Percentiles rank a stretch among this genome's conserved stretches.
phyloP scores from a whole-genome alignment of 2,113 vertebrate species.

The Hippolais icterina region DNA sequence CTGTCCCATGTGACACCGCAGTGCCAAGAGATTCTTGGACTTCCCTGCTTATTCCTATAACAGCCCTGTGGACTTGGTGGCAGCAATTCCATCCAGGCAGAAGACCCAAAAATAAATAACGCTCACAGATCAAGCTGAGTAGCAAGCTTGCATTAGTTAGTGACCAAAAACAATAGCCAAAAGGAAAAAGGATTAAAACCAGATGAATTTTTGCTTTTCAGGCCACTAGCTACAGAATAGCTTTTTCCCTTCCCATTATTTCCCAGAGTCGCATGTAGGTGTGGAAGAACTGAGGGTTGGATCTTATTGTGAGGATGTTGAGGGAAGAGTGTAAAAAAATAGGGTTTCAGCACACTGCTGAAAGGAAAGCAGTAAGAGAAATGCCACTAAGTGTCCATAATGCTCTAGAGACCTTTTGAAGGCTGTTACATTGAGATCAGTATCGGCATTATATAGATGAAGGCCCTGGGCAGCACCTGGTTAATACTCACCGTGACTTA shows the following conservation, averaged over 20 bases:
- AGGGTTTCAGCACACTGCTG: background rate
- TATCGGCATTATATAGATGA: background rate
- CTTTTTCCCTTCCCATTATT: background rate
- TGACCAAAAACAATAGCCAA: background rate
- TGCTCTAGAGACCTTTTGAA: background rate
- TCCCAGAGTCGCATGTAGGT: background rate
- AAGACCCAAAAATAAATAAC: background rate
- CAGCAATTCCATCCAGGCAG: background rate
- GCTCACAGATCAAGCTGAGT: background rate
- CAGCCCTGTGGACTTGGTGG: background rate
- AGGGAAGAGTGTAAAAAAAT: background rate
- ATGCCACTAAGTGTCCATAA: background rate
- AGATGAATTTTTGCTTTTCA: background rate
- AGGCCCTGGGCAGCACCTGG: background rate
- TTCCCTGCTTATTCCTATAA: background rate
- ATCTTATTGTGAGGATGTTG: background rate
- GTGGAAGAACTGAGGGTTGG: background rate
- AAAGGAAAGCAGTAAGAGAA: background rate
- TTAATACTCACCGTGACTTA: background rate
- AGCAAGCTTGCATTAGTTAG: background rate
- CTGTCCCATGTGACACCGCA: background rate
- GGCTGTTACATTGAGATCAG: background rate
- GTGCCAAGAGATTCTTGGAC: background rate
- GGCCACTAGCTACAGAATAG: background rate
- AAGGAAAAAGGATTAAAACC: background rate